Evolutionary conservation across 2,888 invertebrate species (phyloP).

Genomic region (Patella pellucida): DNA sequence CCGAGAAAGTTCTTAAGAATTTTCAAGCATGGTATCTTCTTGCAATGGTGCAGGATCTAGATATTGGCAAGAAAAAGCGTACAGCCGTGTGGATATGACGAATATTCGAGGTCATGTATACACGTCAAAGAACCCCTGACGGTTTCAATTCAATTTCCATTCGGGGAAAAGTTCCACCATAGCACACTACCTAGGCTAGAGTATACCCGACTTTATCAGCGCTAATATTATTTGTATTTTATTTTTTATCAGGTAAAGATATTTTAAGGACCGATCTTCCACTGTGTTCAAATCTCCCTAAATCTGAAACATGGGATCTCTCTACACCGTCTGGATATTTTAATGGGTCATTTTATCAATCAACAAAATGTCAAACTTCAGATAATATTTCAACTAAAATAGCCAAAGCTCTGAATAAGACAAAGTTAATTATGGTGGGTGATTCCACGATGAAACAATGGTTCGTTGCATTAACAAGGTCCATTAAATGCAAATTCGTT

Average conservation of each 20-base stretch:
- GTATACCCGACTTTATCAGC: no score
- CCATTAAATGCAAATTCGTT: neutral
- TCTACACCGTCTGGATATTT: neutral
- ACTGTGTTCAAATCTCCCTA: neutral
- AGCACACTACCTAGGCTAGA: no score
- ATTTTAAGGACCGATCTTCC: neutral
- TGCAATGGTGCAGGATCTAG: no score
- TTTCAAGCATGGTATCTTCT: no score
- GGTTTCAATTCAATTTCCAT: no score
- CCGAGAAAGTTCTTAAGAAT: no score
- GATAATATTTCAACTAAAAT: neutral
- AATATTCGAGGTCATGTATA: no score
- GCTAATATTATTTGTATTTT: neutral
- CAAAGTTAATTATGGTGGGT: neutral
- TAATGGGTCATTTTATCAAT: neutral
- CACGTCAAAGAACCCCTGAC: no score
- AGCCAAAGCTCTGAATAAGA: neutral
- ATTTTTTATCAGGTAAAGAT: neutral
- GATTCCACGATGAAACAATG: neutral
- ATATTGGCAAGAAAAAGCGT: no score
- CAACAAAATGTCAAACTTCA: neutral
- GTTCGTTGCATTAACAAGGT: neutral
- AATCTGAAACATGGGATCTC: neutral
- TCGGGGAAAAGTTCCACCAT: no score
- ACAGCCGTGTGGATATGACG: no score